A percentile compares a stretch with the other conserved stretches of the same genome.
These are phyloP conservation scores for Zosterops japonicus DNA, from an alignment of 2,113 vertebrate genomes.

Conservation along the genomic window DNA sequence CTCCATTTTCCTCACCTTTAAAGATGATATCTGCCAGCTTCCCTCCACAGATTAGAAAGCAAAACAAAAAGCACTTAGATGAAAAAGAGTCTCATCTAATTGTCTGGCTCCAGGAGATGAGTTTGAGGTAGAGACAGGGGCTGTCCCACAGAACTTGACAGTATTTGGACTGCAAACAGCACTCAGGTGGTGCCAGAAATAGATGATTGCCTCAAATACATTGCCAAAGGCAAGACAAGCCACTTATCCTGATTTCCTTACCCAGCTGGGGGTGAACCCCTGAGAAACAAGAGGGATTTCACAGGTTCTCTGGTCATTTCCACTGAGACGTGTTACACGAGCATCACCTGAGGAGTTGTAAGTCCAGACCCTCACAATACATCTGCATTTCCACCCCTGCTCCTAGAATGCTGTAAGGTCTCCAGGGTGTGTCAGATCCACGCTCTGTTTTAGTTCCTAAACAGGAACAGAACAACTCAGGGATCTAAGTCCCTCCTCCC, in stretches of 20 bases:
- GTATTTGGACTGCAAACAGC: background rate
- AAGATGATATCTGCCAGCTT: constrained; percentile 1
- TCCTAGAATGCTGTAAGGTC: background rate
- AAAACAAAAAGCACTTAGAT: constrained; percentile 34
- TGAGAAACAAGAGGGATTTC: background rate
- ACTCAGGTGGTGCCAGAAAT: background rate
- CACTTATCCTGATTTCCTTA: background rate
- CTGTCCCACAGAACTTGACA: background rate
- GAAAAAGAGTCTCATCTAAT: constrained; percentile 22
- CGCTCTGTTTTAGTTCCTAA: background rate
- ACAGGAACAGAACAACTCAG: background rate
- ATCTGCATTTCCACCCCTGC: background rate
- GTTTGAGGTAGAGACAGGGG: background rate
- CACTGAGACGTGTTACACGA: background rate
- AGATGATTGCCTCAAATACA: background rate
- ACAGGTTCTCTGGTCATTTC: background rate
- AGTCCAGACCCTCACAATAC: background rate
- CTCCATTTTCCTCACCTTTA: constrained; percentile 21
- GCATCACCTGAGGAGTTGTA: background rate
- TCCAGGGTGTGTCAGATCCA: background rate
- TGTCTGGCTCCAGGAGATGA: background rate
- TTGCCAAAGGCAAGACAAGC: background rate
- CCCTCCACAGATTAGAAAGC: background rate
- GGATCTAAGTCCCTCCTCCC: background rate
- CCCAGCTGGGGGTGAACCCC: background rate